phyloP scores from a whole-genome alignment of 1,140 invertebrate genomes.

The Vanessa atalanta region DNA sequence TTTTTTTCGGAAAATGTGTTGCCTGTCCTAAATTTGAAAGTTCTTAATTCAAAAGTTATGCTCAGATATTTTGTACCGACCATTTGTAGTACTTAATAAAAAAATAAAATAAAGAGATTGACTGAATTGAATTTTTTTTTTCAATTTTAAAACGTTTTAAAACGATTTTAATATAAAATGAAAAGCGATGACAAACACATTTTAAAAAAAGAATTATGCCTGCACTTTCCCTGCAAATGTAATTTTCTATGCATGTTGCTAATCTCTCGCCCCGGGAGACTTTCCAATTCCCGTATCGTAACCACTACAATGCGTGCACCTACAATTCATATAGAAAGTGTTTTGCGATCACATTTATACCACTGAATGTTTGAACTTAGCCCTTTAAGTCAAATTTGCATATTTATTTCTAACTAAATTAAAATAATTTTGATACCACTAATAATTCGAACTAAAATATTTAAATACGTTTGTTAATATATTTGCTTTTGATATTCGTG shows the following conservation, averaged over 20 bases:
- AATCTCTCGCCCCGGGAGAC: constrained; percentile 51
- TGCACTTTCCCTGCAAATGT: constrained; percentile 12
- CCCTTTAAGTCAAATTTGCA: not conserved
- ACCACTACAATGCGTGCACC: constrained; percentile 73
- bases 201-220: not conserved
- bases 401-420: constrained; percentile 6
- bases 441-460: not conserved
- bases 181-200: too few species aligned
- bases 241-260: constrained; percentile 33
- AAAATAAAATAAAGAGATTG: too few species aligned
- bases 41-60: too few species aligned
- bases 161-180: too few species aligned
- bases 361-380: constrained; percentile 41
- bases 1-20: too few species aligned
- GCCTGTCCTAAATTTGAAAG: too few species aligned
- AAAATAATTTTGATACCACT: not conserved
- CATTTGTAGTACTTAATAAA: too few species aligned
- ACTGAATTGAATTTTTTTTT: too few species aligned
- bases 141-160: too few species aligned
- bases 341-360: constrained; percentile 45
- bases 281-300: constrained; percentile 65
- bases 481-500: too few species aligned
- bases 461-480: not conserved
- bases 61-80: too few species aligned
- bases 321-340: constrained; percentile 76